Evolutionary conservation across 2,113 vertebrate genomes (phyloP).

Genomic region (Rostratula benghalensis): DNA sequence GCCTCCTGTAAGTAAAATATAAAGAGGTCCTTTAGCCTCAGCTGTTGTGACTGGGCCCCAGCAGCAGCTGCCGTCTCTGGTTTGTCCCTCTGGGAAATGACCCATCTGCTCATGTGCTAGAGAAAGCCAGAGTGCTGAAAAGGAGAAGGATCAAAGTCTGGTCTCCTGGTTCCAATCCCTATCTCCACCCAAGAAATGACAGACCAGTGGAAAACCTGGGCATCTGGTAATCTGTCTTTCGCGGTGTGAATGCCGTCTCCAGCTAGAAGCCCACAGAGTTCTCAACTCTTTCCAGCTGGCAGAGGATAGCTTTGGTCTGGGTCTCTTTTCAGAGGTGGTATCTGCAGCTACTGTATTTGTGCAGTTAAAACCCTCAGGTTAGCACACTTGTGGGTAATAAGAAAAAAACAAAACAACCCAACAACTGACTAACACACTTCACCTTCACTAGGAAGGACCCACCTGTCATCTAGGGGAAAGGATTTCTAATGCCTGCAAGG

Average conservation of each 20-base stretch:
- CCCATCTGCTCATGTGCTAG: slow-evolving; percentile 67
- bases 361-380: background rate
- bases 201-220: slow-evolving; percentile 5
- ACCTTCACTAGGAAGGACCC: background rate
- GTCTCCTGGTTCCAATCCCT: background rate
- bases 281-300: background rate
- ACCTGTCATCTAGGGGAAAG: background rate
- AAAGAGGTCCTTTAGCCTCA: slow-evolving; percentile 62
- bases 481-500: background rate
- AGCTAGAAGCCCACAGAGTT: background rate
- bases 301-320: background rate
- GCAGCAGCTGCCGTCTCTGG: slow-evolving; percentile 67
- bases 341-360: background rate
- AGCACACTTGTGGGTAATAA: background rate
- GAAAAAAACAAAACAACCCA: background rate
- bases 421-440: background rate
- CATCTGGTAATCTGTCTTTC: background rate
- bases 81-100: slow-evolving; percentile 54
- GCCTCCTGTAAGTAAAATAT: slow-evolving; percentile 46
- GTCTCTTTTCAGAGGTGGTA: background rate
- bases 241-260: background rate
- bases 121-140: slow-evolving; percentile 8
- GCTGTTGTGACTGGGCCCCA: slow-evolving; percentile 44
- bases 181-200: background rate
- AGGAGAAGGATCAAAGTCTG: slow-evolving; percentile 13